These are phyloP conservation scores for Oenanthe melanoleuca DNA, from an alignment of 2,113 vertebrate genomes.

Conservation along the genomic window DNA sequence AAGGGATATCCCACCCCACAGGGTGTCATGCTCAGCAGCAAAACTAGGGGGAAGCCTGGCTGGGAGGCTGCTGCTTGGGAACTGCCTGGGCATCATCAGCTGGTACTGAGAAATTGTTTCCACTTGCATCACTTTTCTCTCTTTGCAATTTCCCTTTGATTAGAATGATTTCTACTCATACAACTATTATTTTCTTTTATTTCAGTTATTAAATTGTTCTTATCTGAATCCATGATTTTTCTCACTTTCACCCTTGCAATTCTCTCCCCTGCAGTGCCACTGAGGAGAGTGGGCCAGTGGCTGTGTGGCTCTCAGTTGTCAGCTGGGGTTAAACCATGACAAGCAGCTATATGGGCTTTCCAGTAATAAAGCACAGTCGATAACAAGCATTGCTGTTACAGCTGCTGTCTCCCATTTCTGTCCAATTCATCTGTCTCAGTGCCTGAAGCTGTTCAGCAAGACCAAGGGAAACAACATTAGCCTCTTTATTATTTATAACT, in stretches of 20 bases:
- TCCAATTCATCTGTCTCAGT: constrained; percentile 58
- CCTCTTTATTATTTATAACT: constrained; percentile 77
- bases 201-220: neutral
- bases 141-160: neutral
- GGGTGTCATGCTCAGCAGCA: neutral
- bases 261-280: neutral
- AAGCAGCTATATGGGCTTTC: constrained; percentile 20
- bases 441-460: constrained; percentile 68
- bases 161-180: neutral
- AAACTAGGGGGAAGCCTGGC: neutral
- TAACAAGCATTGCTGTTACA: constrained; percentile 56
- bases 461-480: constrained; percentile 72
- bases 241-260: neutral
- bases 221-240: neutral
- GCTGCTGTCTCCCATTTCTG: constrained; percentile 62
- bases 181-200: neutral
- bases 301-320: neutral
- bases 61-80: neutral
- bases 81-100: neutral
- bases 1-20: neutral
- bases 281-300: neutral
- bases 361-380: constrained; percentile 43
- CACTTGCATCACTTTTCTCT: neutral
- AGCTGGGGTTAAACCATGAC: neutral
- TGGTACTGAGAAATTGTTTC: neutral